Evolutionary conservation across 92 coral and sea anemone species (phyloP).

Genomic region (Pocillopora grandis): DNA sequence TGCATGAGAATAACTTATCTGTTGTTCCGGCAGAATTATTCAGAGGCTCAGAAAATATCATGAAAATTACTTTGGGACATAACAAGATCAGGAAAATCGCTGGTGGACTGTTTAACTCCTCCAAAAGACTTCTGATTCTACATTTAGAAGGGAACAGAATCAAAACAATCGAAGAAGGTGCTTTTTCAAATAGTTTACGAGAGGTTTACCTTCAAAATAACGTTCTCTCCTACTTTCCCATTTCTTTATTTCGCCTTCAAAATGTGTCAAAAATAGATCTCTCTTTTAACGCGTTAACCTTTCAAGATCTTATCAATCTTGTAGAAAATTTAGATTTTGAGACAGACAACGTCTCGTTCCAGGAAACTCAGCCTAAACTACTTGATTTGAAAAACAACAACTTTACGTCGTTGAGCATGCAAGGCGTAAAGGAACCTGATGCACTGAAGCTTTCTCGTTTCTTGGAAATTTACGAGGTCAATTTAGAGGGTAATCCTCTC

Average conservation of each 20-base stretch:
- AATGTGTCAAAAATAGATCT: constrained; percentile 3
- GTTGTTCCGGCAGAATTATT: neutral
- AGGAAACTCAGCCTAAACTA: neutral
- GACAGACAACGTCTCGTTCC: neutral
- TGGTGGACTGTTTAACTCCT: neutral
- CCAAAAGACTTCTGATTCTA: neutral
- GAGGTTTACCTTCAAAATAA: constrained; percentile 4
- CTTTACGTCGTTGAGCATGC: neutral
- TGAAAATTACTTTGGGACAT: constrained; percentile 1
- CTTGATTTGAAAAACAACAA: neutral
- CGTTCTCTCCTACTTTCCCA: neutral
- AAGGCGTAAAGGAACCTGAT: neutral
- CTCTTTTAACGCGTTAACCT: neutral
- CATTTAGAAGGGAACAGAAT: constrained; percentile 1
- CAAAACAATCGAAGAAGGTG: neutral
- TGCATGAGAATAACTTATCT: constrained; percentile 1
- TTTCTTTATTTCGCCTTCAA: neutral
- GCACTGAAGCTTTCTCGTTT: neutral
- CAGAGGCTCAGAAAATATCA: neutral
- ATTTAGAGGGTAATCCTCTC: neutral
- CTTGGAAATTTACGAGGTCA: neutral
- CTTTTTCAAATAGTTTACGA: neutral
- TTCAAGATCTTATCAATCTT: neutral
- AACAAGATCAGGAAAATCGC: neutral
- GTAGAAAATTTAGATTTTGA: neutral